Evolutionary conservation across 2,888 invertebrate species (phyloP).

Genomic region (Lithophane ornitopus): DNA sequence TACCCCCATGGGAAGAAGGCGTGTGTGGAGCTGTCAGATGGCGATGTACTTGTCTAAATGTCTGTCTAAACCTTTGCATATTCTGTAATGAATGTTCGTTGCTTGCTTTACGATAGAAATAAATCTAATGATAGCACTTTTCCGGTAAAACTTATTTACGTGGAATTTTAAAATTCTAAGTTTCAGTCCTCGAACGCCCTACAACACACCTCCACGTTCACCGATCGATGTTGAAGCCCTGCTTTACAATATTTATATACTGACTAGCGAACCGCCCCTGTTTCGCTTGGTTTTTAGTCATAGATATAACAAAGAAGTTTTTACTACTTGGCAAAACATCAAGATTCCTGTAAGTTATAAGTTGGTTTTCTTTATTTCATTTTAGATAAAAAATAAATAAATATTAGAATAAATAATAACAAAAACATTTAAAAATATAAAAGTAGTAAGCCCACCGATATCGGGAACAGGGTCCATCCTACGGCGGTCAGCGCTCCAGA

Average conservation of each 20-base stretch:
- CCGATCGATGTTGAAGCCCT: constrained; percentile 38
- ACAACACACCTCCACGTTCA: constrained; percentile 20
- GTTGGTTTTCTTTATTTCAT: too few species aligned
- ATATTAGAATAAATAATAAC: too few species aligned
- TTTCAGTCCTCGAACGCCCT: constrained; percentile 8
- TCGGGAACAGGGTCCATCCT: too few species aligned
- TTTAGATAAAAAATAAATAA: too few species aligned
- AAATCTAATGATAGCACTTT: background rate
- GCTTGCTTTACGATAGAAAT: background rate
- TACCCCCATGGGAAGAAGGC: too few species aligned
- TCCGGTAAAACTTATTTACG: background rate
- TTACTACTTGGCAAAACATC: too few species aligned
- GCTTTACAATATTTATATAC: constrained; percentile 27
- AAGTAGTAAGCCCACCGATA: too few species aligned
- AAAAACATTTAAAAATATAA: too few species aligned
- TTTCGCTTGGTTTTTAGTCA: too few species aligned
- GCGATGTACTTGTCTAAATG: background rate
- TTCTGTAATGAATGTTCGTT: background rate
- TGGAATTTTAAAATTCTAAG: constrained; percentile 11
- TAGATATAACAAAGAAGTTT: too few species aligned
- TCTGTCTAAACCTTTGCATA: background rate
- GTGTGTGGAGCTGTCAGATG: background rate
- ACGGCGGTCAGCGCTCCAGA: too few species aligned
- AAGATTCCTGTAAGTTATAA: too few species aligned
- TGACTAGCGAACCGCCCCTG: background rate